Conservation (phyloP, 35 echinoderm and acorn worm genomes). For the Eucidaris tribuloides region DNA sequence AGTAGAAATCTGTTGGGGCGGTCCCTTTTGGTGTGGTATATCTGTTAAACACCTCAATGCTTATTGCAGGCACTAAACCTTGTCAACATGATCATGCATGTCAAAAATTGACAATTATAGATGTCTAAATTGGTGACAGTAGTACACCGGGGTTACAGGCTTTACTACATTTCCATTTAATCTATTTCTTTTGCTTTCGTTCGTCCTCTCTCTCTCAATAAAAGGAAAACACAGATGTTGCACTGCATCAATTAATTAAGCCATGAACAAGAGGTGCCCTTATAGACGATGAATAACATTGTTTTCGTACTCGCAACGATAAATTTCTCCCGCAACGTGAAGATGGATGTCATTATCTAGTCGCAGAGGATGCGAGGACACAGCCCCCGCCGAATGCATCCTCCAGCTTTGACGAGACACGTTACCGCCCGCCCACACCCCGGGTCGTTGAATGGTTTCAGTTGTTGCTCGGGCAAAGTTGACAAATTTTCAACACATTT, state of each 20-base stretch:
- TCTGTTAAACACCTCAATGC: too few species aligned
- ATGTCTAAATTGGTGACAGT: neutral
- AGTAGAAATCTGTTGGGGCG: too few species aligned
- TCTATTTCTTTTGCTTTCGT: neutral
- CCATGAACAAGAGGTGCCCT: neutral
- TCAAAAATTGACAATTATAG: conserved; percentile 10
- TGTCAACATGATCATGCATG: neutral
- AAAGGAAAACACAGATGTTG: conserved; percentile 27
- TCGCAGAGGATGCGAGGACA: too few species aligned
- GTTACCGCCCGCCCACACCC: too few species aligned
- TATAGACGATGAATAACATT: neutral
- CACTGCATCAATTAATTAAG: neutral
- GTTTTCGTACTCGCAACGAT: conserved; percentile 2
- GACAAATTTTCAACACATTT: conserved; percentile 28
- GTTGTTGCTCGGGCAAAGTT: conserved; percentile 12
- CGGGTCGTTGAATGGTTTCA: neutral
- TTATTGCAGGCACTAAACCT: neutral
- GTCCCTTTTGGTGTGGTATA: too few species aligned
- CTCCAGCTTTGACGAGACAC: too few species aligned
- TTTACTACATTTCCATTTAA: too few species aligned
- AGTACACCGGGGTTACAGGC: neutral
- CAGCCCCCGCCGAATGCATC: too few species aligned
- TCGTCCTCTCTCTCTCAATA: neutral
- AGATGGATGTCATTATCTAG: neutral
- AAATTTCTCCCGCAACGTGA: neutral